Percentiles rank a stretch among this genome's conserved stretches.
phyloP scores from a whole-genome alignment of 2,888 invertebrate genomes.

The Andrena minutula region DNA sequence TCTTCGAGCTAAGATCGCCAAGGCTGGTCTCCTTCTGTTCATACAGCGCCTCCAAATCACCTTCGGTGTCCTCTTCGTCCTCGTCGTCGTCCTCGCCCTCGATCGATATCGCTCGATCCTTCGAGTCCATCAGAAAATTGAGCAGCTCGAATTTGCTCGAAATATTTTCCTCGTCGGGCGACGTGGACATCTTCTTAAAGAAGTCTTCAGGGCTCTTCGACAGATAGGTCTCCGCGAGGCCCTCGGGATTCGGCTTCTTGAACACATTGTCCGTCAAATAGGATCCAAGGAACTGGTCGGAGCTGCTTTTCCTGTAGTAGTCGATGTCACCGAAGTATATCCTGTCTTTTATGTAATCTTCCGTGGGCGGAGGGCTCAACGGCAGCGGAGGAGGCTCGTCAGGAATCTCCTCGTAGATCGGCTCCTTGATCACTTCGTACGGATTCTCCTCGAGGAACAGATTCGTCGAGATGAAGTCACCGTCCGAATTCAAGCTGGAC shows the following conservation, averaged over 20 bases:
- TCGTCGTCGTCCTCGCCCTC: slow-evolving; percentile 75
- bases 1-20: slow-evolving; percentile 88
- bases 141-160: slow-evolving; percentile 94
- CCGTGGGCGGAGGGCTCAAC: slow-evolving; percentile 90
- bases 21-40: slow-evolving; percentile 85
- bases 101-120: slow-evolving; percentile 85
- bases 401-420: slow-evolving; percentile 85
- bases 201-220: slow-evolving; percentile 78
- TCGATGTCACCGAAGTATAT: slow-evolving; percentile 85
- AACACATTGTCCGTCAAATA: slow-evolving; percentile 77
- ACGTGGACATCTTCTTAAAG: slow-evolving; percentile 88
- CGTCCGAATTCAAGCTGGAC: slow-evolving; percentile 77
- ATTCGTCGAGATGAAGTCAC: slow-evolving; percentile 80
- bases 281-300: slow-evolving; percentile 76
- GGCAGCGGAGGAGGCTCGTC: slow-evolving; percentile 90
- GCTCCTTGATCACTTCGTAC: slow-evolving; percentile 85
- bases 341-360: slow-evolving; percentile 86
- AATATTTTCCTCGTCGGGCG: slow-evolving; percentile 75
- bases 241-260: slow-evolving; percentile 86
- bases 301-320: slow-evolving; percentile 75
- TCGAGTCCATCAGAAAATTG: slow-evolving; percentile 94
- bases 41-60: slow-evolving; percentile 85
- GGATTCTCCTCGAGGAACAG: slow-evolving; percentile 83
- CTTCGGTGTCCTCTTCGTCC: slow-evolving; percentile 87
- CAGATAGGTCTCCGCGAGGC: slow-evolving; percentile 69